Percentiles rank a stretch among this genome's conserved stretches.
Evolutionary conservation across 92 coral and sea anemone genomes (phyloP).

Genomic region (Palythoa grandis): DNA sequence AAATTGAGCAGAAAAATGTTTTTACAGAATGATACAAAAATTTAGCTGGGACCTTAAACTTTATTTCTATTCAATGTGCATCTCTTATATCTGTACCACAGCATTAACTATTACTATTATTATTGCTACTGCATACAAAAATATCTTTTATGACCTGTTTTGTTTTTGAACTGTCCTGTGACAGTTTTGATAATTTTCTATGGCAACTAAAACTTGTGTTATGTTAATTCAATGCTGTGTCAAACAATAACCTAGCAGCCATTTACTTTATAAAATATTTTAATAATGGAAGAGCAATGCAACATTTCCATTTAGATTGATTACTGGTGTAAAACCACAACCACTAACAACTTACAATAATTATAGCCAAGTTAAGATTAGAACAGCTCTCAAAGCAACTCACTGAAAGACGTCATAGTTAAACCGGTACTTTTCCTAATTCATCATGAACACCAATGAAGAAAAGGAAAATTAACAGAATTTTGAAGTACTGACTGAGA

Average conservation of each 20-base stretch:
- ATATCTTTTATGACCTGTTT: neutral
- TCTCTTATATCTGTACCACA: neutral
- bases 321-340: neutral
- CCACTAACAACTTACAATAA: too few relatives aligned
- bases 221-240: constrained; percentile 8
- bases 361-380: neutral
- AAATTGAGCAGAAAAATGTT: neutral
- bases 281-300: constrained; percentile 8
- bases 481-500: too few relatives aligned
- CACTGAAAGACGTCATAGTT: too few relatives aligned
- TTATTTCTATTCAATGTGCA: neutral
- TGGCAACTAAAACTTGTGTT: constrained; percentile 27
- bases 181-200: neutral
- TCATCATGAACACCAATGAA: too few relatives aligned
- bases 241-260: neutral
- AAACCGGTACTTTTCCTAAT: too few relatives aligned
- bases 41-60: too few relatives aligned
- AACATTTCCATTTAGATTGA: constrained; percentile 8
- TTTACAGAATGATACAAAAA: too few relatives aligned
- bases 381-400: too few relatives aligned
- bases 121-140: neutral
- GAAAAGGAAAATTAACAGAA: too few relatives aligned
- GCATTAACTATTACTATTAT: neutral
- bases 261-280: neutral
- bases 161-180: neutral